Evolutionary conservation across 2,888 invertebrate species (phyloP), one percentile per base, ranked within the genome.

Genomic region (Azorinus chamasolen): DNA sequence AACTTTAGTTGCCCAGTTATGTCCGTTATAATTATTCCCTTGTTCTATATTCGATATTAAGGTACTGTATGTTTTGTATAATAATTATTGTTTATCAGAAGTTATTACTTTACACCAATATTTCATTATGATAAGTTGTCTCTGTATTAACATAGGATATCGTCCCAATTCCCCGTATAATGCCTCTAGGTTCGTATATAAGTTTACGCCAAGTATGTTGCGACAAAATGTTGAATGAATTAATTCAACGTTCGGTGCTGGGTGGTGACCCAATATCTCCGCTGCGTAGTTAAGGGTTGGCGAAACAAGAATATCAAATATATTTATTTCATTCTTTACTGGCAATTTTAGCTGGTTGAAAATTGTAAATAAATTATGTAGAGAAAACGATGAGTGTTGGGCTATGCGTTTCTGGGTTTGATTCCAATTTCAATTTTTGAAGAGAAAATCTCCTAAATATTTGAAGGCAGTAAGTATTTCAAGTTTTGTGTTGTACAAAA

Each of bases 91-190:
- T 32, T 32, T 32, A 10, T 32, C 32, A 32, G 32, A 32, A 32
- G 12, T 50, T 14, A 50, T 14, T 2, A 50, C 8, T 50, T 50
- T 50, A 50, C 20, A 12, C 50, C 50, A 50, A 22, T 50, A 50
- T 20, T 50, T 50, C 12, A 50, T 18, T 22, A 22, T 50, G 20
- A 22, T 50, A 8, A 50, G 12, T 50, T 20, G 12, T 20, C 50
- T 20, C 14, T 50, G 24, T 50, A 20, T 50, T 2, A 24, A 50
- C 24, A 50, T 14, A 22, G 50, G 50, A 22, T 5, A 50, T 22
- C 50, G 50, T 22, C 50, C 50, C 20, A 50, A 50, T 50, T 50
- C 50, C 12, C 50, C 50, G 22, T 50, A 50, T 20, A 50, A 22
- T 50, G 50, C 50, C 24, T 8, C 20, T 10, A 50, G 24, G 24